Percentiles rank a stretch among this genome's conserved stretches.
Evolutionary conservation across 2,888 invertebrate genomes (phyloP).

Genomic region (Diarsia mendica): DNA sequence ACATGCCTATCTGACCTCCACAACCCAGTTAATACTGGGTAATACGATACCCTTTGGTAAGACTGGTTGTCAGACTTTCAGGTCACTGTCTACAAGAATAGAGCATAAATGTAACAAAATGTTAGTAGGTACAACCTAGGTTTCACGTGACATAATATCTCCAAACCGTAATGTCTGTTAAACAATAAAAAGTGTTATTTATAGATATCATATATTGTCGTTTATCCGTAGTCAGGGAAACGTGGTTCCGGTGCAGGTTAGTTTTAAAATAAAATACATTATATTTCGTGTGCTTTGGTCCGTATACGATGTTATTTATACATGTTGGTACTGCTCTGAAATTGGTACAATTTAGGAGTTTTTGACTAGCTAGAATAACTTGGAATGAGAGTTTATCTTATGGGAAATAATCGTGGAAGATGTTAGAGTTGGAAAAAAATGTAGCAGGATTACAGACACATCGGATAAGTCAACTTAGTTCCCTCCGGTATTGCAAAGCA

Average conservation of each 20-base stretch:
- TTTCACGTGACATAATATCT: slow-evolving; percentile 14
- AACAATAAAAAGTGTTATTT: slow-evolving; percentile 49
- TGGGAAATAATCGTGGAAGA: no score
- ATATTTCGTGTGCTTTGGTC: neutral
- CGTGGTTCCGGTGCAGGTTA: slow-evolving; percentile 31
- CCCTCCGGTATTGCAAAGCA: neutral
- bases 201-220: slow-evolving; percentile 49
- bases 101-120: neutral
- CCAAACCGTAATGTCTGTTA: slow-evolving; percentile 8
- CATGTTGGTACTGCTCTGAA: neutral
- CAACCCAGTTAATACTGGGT: no score
- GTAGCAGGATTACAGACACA: neutral
- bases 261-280: slow-evolving; percentile 33
- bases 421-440: no score
- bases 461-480: neutral
- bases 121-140: neutral
- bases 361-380: neutral
- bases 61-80: no score
- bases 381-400: neutral
- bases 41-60: no score
- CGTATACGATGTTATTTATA: neutral
- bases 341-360: neutral
- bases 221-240: slow-evolving; percentile 13
- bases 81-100: no score
- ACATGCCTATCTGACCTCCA: no score